phyloP scores from a whole-genome alignment of 1,140 invertebrate genomes.

The Cataglyphis hispanica region DNA sequence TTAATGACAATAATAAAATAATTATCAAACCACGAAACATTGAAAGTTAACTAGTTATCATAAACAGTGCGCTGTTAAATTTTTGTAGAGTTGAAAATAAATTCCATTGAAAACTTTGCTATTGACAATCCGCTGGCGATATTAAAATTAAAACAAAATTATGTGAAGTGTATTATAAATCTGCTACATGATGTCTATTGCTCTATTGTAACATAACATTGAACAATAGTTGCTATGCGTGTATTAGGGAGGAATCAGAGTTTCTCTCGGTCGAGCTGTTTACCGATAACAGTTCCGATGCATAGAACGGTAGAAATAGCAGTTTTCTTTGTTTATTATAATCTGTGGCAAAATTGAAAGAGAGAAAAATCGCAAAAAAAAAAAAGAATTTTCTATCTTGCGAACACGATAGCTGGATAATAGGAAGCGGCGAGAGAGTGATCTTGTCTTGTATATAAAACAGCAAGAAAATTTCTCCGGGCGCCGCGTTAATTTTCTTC shows the following conservation, averaged over 20 bases:
- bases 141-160: slow-evolving; percentile 51
- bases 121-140: neutral
- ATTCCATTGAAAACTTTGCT: slow-evolving; percentile 3
- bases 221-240: slow-evolving; percentile 29
- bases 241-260: neutral
- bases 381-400: slow-evolving; percentile 26
- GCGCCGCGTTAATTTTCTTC: slow-evolving; percentile 33
- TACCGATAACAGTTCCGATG: slow-evolving; percentile 33
- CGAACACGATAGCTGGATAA: slow-evolving; percentile 43
- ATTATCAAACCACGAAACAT: slow-evolving; percentile 12
- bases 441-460: slow-evolving; percentile 16
- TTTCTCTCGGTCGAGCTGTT: slow-evolving; percentile 27
- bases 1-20: neutral
- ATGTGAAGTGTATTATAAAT: slow-evolving; percentile 48
- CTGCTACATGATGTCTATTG: slow-evolving; percentile 1
- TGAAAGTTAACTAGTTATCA: neutral
- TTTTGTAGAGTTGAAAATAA: slow-evolving; percentile 3
- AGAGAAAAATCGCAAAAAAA: neutral
- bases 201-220: slow-evolving; percentile 12
- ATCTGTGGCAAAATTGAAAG: neutral
- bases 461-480: neutral
- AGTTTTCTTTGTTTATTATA: slow-evolving; percentile 21
- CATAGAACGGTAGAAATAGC: neutral
- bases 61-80: slow-evolving; percentile 12
- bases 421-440: slow-evolving; percentile 21